Base-by-base conservation (phyloP, 1,140 invertebrate species). In the Hylaeus anthracinus region DNA sequence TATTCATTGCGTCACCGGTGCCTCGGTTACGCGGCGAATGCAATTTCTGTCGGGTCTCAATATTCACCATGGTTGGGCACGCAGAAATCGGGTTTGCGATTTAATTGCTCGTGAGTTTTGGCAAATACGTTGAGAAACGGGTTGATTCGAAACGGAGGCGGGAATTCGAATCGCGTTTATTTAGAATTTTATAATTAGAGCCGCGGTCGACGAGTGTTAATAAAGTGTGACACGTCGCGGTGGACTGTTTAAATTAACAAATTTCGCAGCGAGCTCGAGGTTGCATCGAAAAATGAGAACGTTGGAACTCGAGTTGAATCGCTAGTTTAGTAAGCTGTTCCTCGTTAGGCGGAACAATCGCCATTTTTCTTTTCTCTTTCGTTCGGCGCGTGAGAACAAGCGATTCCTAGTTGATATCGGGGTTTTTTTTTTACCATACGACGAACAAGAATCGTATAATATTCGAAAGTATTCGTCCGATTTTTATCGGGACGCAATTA, bases 401-500 rank as follows among this genome's bases (percentile, higher is more conserved):
- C 58, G 15, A 37, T 37, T 60, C 58, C 4, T 37, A 3, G 8
- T 64, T 43, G 12, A 15, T 0, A 43, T 39, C 41, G 37, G 12
- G 12, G 26, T 26, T 26, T 26, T 26, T 26, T 26, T 63, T 64
- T 15, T 58, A 0, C 39, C 2, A 60, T 60, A 26, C 5, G 12
- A 60, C 26, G 9, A 60, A 60, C 58, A 5, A 37, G 26, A 15
- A 12, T 60, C 10, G 39, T 5, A n/a, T 26, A 37, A 60, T 60
- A n/a, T 9, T 37, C n/a, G 6, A n/a, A 58, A 58, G 60, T 63
- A 6, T 64, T 65, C 41, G 41, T 51, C 2, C 53, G 26, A 1
- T 69, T 77, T 77, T 60, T 56, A 70, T 9, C 41, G n/a, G 65
- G 0, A 1, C 41, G 66, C 15, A 78, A 79, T 72, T 79, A 78